Evolutionary conservation across 1,140 invertebrate genomes (phyloP), one percentile per base, ranked within the genome.

Genomic region (Cardiocondyla obscurior): DNA sequence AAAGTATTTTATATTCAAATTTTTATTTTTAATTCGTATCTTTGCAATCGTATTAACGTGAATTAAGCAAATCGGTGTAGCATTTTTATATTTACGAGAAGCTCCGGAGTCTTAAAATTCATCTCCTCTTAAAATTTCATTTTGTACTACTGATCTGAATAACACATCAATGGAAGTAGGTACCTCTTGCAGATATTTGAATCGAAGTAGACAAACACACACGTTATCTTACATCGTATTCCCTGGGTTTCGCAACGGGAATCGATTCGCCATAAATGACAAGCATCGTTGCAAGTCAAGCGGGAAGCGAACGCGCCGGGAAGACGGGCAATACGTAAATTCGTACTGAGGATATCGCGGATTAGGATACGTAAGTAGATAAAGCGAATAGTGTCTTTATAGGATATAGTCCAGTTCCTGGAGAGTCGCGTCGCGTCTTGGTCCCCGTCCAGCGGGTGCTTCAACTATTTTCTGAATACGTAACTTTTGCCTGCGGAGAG

Each of bases 381-480:
- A 53, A 72, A 33, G 55, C 55, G 44, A 46, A 44, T 39, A 51
- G 62, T 72, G 77, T 64, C 53, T 55, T 58, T 19, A 33, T 49
- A 22, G 79, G 39, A 86, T 85, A 77, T 28, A 83, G 74, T 83
- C 64, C 64, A 30, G 49, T 58, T 77, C 36, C 8, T 14, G 10
- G 42, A 74, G 19, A 46, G 42, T 33, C 42, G 49, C 36, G 72
- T 69, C 44, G 49, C 46, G 14, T 82, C 82, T 88, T 91, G 89
- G 85, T 87, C n/a, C 49, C 8, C 8, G 74, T 87, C 83, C 90
- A 90, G 81, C 25, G 49, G 74, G 46, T 67, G 28, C 53, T 77
- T 51, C 19, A 51, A 51, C 85, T 44, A 82, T 88, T 89, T 87
- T 84, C 83, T 44, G 82, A 89, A 86, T 88, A 85, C 70, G 70